Base-by-base conservation (phyloP, 2,888 invertebrate genomes). In the Lycocerus yunnanus region DNA sequence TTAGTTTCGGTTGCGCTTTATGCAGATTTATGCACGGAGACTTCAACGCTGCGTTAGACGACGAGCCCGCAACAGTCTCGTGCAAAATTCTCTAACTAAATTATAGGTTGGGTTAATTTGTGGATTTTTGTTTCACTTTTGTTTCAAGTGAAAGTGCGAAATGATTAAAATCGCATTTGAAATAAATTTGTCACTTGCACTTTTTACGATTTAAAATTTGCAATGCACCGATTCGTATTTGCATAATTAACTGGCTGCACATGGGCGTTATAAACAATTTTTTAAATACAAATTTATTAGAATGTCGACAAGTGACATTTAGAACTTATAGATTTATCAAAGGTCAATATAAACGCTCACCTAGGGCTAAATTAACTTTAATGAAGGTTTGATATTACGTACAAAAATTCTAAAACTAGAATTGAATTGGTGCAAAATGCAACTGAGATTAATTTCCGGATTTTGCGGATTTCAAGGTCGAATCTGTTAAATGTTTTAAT, bases 301-400 rank as follows among this genome's bases (percentile, higher is more conserved):
- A 85, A 86, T 85, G 85, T 82, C 85, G 84, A 84, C 85, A 81
- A 85, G 84, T 85, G 85, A 81, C 84, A 86, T 86, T 86, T 86
- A 83, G 78, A 77, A 76, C 71, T 77, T 73, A 75, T 78, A 78
- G 76, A 77, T 61, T 20, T 15, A 77, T 66, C 74, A 80, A 80
- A 78, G 78, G 78, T 78, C 80, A 75, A 78, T 80, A 80, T 81
- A 79, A 79, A 80, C 80, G 74, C 74, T 78, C 80, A 79, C 80
- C 80, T 82, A 82, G 78, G 79, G 77, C 79, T 81, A 82, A 78
- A 73, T 74, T 72, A 74, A 73, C 69, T 43, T 43, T n/a, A 43
- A 43, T 5, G 43, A 43, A 43, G 43, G 43, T 43, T 43, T 43
- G 43, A 13, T 13, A 43, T 43, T 43, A 8, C 11, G 18, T 18